Conservation (phyloP, 2,113 vertebrate genomes). For the Cynopterus brachyotis region DNA sequence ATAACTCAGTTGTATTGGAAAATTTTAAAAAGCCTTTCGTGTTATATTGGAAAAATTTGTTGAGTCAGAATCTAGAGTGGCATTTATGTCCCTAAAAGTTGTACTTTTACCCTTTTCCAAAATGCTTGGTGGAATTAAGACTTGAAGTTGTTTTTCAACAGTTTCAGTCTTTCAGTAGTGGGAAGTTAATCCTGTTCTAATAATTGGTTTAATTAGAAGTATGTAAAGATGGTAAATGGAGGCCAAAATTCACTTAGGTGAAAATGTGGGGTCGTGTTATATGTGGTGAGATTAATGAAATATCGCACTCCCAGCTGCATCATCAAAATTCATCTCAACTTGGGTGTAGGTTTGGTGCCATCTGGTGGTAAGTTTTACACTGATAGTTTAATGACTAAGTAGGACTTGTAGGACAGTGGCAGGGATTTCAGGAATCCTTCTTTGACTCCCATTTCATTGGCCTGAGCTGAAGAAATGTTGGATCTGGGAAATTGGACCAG, state of each 20-base stretch:
- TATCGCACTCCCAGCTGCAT: neutral
- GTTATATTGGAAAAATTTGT: neutral
- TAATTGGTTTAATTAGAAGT: neutral
- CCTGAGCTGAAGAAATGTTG: neutral
- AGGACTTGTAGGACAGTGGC: neutral
- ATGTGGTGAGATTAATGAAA: neutral
- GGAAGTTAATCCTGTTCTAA: neutral
- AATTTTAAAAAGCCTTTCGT: neutral
- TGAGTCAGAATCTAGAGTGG: neutral
- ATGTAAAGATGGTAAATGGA: neutral
- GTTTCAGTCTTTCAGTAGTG: neutral
- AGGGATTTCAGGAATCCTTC: neutral
- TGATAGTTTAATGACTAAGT: neutral
- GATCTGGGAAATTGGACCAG: neutral
- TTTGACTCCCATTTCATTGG: neutral
- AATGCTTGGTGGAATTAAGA: neutral
- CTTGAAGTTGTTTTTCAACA: neutral
- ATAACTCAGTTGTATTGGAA: neutral
- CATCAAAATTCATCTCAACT: neutral
- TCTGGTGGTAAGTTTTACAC: neutral
- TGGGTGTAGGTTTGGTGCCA: neutral
- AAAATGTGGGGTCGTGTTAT: neutral
- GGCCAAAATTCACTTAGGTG: neutral
- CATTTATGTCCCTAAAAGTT: neutral
- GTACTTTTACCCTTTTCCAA: neutral